Percentiles rank a stretch among this genome's conserved stretches.
Conservation (phyloP, 2,113 vertebrate species). For the Diphyllodes magnificus region DNA sequence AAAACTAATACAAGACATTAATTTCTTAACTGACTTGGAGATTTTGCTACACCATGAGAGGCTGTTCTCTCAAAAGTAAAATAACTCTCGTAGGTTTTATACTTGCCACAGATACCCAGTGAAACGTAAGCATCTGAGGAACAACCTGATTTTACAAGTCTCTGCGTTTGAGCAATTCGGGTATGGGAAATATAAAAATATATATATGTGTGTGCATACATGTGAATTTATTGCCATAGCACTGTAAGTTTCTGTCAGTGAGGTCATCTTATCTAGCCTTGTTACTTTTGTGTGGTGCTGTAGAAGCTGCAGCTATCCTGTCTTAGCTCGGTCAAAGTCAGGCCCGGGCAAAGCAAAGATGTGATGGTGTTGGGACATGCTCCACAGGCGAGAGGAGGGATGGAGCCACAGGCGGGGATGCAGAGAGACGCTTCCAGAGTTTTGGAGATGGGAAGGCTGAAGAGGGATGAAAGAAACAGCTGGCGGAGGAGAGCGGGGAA, state of each 20-base stretch:
- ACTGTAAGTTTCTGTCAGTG: background rate
- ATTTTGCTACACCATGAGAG: background rate
- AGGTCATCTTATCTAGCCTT: background rate
- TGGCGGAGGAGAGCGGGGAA: background rate
- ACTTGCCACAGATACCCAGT: background rate
- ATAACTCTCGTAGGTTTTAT: background rate
- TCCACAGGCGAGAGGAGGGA: background rate
- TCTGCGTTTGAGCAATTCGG: background rate
- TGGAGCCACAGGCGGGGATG: background rate
- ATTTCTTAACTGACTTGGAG: background rate
- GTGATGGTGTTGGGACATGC: fast-evolving
- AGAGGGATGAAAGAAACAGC: background rate
- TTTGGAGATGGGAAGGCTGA: background rate
- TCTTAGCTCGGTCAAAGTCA: background rate
- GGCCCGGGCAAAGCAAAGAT: background rate
- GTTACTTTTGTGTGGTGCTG: background rate
- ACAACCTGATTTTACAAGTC: background rate
- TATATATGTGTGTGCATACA: too few relatives aligned
- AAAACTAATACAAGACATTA: background rate
- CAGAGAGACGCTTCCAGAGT: background rate
- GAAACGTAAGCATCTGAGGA: background rate
- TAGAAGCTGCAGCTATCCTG: background rate
- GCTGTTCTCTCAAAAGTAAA: background rate
- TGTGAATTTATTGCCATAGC: background rate
- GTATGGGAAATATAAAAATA: background rate